Percentiles rank a stretch among this genome's conserved stretches.
These are phyloP conservation scores for Formica aserva DNA, from an alignment of 2,888 invertebrate genomes.

Conservation along the genomic window DNA sequence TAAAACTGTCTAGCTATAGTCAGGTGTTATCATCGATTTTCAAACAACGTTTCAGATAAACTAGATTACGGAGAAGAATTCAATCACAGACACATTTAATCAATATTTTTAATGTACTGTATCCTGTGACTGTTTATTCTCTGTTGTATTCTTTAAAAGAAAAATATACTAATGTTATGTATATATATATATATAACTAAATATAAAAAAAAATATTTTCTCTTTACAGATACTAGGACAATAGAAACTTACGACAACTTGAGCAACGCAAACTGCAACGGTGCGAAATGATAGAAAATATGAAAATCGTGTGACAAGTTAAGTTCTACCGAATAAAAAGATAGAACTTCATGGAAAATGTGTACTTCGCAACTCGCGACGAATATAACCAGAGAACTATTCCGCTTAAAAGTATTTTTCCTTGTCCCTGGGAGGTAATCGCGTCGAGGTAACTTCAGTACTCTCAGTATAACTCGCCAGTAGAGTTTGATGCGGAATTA, in stretches of 20 bases:
- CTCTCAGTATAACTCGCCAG: background rate
- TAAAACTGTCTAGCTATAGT: conserved; percentile 12
- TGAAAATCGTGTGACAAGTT: conserved; percentile 42
- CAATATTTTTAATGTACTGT: conserved; percentile 15
- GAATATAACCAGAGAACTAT: conserved; percentile 40
- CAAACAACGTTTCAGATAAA: background rate
- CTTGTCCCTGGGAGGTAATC: conserved; percentile 35
- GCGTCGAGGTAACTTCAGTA: conserved; percentile 19
- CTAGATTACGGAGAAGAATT: background rate
- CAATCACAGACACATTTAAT: background rate
- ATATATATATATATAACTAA: background rate
- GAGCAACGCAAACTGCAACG: conserved; percentile 5
- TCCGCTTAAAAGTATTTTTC: conserved; percentile 29
- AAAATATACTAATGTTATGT: background rate
- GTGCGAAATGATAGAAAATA: conserved; percentile 7
- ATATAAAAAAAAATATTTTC: too few relatives aligned
- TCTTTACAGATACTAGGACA: background rate
- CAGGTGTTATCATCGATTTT: conserved; percentile 4
- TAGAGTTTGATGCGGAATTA: conserved; percentile 35
- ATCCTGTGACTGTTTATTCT: background rate
- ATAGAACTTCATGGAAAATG: conserved; percentile 25
- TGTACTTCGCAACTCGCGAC: conserved; percentile 32
- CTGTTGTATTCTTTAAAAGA: background rate
- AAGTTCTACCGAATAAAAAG: conserved; percentile 37
- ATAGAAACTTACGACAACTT: conserved; percentile 23